Base-by-base conservation (phyloP, 2,113 vertebrate genomes). In the Ursus arctos region DNA sequence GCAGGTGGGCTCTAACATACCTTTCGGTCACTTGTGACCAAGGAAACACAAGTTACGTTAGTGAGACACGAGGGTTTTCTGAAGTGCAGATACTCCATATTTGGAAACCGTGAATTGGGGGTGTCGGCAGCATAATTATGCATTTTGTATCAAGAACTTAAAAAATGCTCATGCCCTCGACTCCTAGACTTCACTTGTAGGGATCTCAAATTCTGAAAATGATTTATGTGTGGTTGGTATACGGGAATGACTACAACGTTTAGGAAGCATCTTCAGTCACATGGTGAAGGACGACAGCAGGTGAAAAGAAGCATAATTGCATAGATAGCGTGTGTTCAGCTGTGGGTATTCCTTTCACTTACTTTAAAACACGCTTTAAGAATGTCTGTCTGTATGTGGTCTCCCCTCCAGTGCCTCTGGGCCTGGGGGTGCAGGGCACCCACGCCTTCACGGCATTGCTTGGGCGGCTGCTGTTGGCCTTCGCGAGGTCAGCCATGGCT, bases 311-410 rank as follows among this genome's bases (percentile, higher is more conserved):
- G 24, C 7, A 7, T 11, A 4, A 8, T 18, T 43, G 21, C 55
- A 0, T 36, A 1, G 31, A 4, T 26, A 4, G 36, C 57, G 4
- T 36, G 3, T 26, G 12, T 21, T 43, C 51, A 1, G 5, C 11
- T 19, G 3, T 6, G 55, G 43, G 7, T 40, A 31, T 87, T 77
- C 77, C 49, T 12, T 24, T 74, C 14, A 28, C 22, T 31, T 1
- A 9, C 59, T 36, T n/a, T 22, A 0, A 82, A 51, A 18, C 14
- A 12, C 43, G 13, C 31, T 1, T 10, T 19, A 16, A 28, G 84
- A 49, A 11, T 57, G 4, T 47, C 10, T n/a, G 0, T 15, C 51
- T 13, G 79, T 12, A 12, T 18, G 24, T 6, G 24, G 21, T 13
- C 24, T 33, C 33, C 14, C 28, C 15, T 33, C 8, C 6, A 72